Evolutionary conservation across 2,888 invertebrate species (phyloP).

Genomic region (Theretra japonica): DNA sequence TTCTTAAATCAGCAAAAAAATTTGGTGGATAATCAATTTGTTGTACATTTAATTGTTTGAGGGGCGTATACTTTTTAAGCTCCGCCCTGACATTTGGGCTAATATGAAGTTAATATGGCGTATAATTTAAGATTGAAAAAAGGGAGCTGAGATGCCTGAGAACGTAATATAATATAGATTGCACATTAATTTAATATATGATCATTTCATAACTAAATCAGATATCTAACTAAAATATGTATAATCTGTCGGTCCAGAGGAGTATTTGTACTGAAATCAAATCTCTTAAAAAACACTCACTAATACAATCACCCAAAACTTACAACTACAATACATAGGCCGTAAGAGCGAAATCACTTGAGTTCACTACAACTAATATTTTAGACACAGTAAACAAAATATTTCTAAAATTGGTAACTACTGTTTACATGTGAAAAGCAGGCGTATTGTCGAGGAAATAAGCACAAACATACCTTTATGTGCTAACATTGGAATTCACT

Average conservation of each 20-base stretch:
- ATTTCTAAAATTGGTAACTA: neutral
- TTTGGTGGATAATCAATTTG: too few species aligned
- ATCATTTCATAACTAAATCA: too few species aligned
- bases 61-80: too few species aligned
- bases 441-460: neutral
- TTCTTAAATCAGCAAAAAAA: too few species aligned
- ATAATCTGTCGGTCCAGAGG: neutral
- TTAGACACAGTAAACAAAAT: too few species aligned
- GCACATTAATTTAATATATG: too few species aligned
- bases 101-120: too few species aligned
- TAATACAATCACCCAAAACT: neutral
- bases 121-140: too few species aligned
- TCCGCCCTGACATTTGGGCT: too few species aligned
- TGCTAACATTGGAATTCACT: neutral
- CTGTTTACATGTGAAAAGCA: neutral
- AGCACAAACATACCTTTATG: neutral
- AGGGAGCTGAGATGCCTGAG: too few species aligned
- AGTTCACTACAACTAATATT: slow-evolving; percentile 7
- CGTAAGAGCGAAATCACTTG: neutral
- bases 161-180: too few species aligned
- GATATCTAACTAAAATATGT: neutral
- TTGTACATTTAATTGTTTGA: too few species aligned
- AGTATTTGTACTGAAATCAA: slow-evolving; percentile 5
- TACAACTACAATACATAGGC: neutral
- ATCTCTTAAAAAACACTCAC: neutral